Conservation (phyloP, 2,113 vertebrate genomes). For the Motacilla alba region DNA sequence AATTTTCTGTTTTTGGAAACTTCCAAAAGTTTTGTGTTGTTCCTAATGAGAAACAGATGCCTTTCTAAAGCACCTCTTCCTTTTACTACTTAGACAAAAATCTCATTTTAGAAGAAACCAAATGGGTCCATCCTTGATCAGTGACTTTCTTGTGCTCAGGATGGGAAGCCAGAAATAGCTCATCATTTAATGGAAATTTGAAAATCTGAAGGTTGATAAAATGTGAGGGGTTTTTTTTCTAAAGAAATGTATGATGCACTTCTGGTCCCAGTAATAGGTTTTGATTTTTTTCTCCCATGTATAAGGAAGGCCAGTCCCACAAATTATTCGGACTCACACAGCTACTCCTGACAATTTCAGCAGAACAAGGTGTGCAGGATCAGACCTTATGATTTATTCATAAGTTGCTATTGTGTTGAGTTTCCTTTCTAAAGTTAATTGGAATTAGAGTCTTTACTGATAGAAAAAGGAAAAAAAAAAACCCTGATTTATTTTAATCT, state of each 20-base stretch:
- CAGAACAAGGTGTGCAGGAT: not conserved
- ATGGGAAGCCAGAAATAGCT: not conserved
- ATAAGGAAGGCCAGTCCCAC: not conserved
- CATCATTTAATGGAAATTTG: not conserved
- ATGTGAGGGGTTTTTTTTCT: not conserved
- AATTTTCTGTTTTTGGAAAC: not conserved
- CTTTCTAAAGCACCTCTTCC: not conserved
- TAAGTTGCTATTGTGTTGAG: not conserved
- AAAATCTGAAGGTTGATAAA: not conserved
- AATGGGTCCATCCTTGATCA: not conserved
- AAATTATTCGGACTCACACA: not conserved
- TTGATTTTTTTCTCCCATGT: not conserved
- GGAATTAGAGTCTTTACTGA: not conserved
- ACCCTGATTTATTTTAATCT: not conserved
- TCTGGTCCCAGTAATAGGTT: not conserved
- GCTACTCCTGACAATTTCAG: not conserved
- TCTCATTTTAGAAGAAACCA: not conserved
- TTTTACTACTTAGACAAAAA: not conserved
- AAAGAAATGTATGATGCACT: not conserved
- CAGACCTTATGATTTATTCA: not conserved
- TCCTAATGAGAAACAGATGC: not conserved
- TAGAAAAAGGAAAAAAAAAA: not conserved
- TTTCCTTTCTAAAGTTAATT: not conserved
- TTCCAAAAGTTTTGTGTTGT: not conserved
- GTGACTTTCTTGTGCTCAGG: not conserved